Evolutionary conservation across 2,113 vertebrate species (phyloP), one percentile per base, ranked within the genome.

Genomic region (Larimichthys polyactis): DNA sequence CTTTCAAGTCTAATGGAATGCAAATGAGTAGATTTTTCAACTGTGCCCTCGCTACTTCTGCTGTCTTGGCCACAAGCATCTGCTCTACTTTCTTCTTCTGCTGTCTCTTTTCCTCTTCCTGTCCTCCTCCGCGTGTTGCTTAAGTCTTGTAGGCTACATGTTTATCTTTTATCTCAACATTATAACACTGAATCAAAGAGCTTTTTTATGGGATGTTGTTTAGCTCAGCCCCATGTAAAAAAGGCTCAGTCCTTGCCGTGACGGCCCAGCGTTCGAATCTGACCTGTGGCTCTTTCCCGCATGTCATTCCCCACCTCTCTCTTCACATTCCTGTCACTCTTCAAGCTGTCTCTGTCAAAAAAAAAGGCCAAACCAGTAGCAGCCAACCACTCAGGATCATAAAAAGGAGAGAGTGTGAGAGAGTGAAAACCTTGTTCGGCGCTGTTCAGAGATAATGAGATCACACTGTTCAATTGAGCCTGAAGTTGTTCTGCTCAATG

Each of bases 1-100:
- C 71, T 89, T 90, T 86, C 71, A 84, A 72, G 73, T 87, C 75
- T 75, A 84, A 89, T 83, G 44, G 74, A 67, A 90, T 87, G 79
- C 79, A 88, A 91, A 90, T 87, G 69, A 91, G 78, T 57, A 12
- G 44, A 72, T 81, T 81, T 64, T 54, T 14, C 16, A 79, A 68
- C 48, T 4, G 24, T 22, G 66, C 12, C 20, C 27, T 1, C 11
- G 57, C 51, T 74, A 29, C 40, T 78, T 69, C 54, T 76, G 44
- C 55, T 15, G 64, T 72, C 69, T 48, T 60, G 24, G 73, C 84
- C 4, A 44, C 70, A 16, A 71, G 75, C 70, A 24, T 60, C 46
- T 7, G 29, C 52, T 58, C 48, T 74, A n/a, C 66, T 75, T 29
- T 17, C 80, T 27, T 29, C 29, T 29, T 29, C 57, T 1, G 8